A percentile compares a stretch with the other conserved stretches of the same genome.
Conservation (phyloP, 2,888 invertebrate species). For the Acanthoscelides obtectus region DNA sequence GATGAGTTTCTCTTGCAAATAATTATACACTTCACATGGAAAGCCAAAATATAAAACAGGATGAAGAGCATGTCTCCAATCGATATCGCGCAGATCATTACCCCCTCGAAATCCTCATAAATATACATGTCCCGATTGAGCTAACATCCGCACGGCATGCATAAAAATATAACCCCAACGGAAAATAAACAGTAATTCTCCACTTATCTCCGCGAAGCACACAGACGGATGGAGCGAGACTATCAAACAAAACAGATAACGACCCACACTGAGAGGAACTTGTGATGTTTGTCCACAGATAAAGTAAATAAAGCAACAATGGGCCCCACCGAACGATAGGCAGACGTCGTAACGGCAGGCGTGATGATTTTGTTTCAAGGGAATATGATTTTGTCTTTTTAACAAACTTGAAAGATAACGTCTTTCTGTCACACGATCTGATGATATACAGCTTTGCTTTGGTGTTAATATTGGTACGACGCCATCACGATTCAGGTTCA, state of each 20-base stretch:
- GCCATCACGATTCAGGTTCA: too few species aligned
- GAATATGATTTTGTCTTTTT: too few species aligned
- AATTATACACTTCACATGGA: too few species aligned
- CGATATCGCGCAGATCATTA: too few species aligned
- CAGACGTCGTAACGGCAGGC: not conserved
- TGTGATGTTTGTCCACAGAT: not conserved
- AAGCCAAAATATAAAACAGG: too few species aligned
- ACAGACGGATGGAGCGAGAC: not conserved
- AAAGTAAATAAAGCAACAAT: not conserved
- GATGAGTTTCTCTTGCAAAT: too few species aligned
- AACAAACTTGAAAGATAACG: too few species aligned
- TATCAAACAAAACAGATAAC: not conserved
- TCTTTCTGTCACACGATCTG: too few species aligned
- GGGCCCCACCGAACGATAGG: not conserved
- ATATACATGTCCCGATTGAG: not conserved
- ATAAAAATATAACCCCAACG: not conserved
- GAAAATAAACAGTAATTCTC: not conserved
- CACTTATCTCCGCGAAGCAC: not conserved
- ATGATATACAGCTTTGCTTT: too few species aligned
- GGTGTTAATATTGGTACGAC: too few species aligned
- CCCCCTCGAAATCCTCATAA: not conserved
- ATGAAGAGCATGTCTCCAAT: too few species aligned
- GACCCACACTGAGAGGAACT: not conserved
- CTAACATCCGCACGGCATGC: not conserved
- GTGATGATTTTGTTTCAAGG: too few species aligned